Evolutionary conservation across 2,888 invertebrate species (phyloP), one percentile per base, ranked within the genome.

Genomic region (Mythimna lalbum): DNA sequence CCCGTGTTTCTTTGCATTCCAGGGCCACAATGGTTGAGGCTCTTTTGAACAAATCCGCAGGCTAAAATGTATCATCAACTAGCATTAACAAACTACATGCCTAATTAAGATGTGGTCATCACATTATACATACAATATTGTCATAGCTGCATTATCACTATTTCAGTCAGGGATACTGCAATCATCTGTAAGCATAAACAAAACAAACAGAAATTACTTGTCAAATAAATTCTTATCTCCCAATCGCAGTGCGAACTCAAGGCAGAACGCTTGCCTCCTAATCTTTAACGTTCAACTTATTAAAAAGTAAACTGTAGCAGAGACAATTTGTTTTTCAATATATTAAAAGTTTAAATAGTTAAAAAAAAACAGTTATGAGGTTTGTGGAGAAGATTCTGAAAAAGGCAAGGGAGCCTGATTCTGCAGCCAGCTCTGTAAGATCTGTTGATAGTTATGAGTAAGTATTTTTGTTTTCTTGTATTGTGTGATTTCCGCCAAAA

Each of bases 361-460:
- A 47, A 66, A 69, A 63, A 36, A 7, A 67, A 57, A 31, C 5
- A 63, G 75, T 80, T 68, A 84, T 84, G 84, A 62, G 69, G 57
- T 79, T 81, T 31, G 56, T 65, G 9, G 84, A 82, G 0, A 74
- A 81, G 63, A 62, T 50, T 9, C 56, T 72, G 67, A 83, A 84
- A 76, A 84, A 82, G 31, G 31, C 67, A 65, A 82, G 88, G 43
- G 92, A 90, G 39, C 89, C 87, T 10, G 87, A 90, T 23, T 90
- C 92, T 0, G 90, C 90, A 0, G 86, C 91, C 4, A 93, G 93
- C 39, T 95, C 95, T 0, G 85, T 93, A 49, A 86, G 88, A 59
- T 93, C 95, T 1, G 85, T 87, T 7, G 92, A 90, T 31, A 94
- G 93, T 79, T 93, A 90, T 71, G 94, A 92, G 93, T 94, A 66